Conservation (phyloP, 2,797 vertebrate genomes). For the Vespertilio murinus region DNA sequence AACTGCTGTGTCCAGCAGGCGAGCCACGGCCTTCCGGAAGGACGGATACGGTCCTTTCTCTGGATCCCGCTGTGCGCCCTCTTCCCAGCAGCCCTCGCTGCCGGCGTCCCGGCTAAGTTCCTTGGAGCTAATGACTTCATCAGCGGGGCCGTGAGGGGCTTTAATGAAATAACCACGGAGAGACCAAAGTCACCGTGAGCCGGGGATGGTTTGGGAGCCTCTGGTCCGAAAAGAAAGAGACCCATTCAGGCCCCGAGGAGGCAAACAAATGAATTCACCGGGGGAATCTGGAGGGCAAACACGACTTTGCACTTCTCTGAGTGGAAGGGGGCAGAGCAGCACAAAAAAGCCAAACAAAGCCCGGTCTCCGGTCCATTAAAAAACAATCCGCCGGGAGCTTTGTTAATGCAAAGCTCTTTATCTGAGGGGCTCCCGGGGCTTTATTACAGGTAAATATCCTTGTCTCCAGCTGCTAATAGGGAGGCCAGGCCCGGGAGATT, state of each 20-base stretch:
- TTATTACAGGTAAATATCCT: constrained; percentile 76
- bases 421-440: constrained; percentile 70
- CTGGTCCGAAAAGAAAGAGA: neutral
- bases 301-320: neutral
- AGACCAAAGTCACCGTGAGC: neutral
- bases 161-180: neutral
- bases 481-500: constrained; percentile 67
- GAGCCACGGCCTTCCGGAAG: neutral
- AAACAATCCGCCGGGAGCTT: constrained; percentile 48
- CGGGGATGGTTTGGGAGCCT: neutral
- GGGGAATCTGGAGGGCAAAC: neutral
- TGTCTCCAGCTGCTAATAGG: constrained; percentile 65
- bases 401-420: constrained; percentile 70
- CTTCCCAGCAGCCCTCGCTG: neutral
- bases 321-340: neutral
- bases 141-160: neutral
- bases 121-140: constrained; percentile 3
- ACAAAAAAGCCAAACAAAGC: constrained; percentile 35
- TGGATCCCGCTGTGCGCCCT: neutral
- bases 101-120: neutral
- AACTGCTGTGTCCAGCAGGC: neutral
- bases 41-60: neutral
- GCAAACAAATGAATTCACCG: constrained; percentile 15
- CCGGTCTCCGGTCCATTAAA: neutral
- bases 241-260: constrained; percentile 7